phyloP scores from a whole-genome alignment of 2,888 invertebrate species.

The Nemotelus nigrinus region DNA sequence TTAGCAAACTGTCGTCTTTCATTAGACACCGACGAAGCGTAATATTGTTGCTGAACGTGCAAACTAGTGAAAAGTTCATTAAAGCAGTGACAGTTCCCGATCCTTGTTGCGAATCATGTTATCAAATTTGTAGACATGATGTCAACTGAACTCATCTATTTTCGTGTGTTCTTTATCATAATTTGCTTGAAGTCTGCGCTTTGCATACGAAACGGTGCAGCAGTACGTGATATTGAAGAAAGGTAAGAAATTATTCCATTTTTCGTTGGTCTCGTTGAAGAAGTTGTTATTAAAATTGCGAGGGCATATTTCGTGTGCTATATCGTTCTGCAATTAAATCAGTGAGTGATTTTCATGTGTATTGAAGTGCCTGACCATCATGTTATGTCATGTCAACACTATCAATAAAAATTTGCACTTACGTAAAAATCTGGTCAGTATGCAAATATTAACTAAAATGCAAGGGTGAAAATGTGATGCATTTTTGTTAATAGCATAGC shows the following conservation, averaged over 20 bases:
- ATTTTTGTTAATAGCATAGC: too few species aligned
- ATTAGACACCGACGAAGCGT: conserved; percentile 5
- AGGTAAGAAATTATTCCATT: conserved; percentile 11
- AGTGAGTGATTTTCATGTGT: too few species aligned
- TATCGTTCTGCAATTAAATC: too few species aligned
- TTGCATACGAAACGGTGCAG: conserved; percentile 61
- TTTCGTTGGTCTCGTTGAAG: too few species aligned
- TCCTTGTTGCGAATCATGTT: conserved; percentile 16
- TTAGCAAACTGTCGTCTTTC: conserved; percentile 26
- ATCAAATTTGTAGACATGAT: conserved; percentile 45
- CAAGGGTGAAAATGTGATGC: too few species aligned
- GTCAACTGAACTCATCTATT: conserved; percentile 59
- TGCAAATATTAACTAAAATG: too few species aligned
- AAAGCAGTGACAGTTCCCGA: conserved; percentile 20
- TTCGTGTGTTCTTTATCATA: conserved; percentile 64
- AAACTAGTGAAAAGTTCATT: conserved; percentile 36
- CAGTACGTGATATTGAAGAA: neutral
- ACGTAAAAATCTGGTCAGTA: too few species aligned
- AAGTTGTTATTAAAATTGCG: too few species aligned
- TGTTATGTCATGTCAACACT: too few species aligned
- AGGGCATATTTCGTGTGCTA: too few species aligned
- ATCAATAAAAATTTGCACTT: too few species aligned
- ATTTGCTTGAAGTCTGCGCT: conserved; percentile 60
- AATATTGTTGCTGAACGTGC: conserved; percentile 22
- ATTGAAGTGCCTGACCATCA: too few species aligned